Evolutionary conservation across 1,140 invertebrate species (phyloP).

Genomic region (Aricia agestis): DNA sequence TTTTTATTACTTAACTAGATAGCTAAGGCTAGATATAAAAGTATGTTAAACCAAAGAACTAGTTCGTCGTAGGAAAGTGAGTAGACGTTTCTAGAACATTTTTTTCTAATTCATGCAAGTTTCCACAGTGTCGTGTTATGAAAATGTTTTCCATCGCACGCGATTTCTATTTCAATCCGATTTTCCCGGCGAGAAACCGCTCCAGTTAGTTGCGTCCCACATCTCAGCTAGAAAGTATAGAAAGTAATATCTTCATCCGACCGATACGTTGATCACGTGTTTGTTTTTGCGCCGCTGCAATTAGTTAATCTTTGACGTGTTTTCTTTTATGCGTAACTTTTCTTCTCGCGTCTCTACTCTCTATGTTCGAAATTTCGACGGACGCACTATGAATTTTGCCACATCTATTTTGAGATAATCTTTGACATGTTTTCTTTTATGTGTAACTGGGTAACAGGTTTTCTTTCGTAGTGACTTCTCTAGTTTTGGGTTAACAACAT

Average conservation of each 20-base stretch:
- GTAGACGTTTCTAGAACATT: neutral
- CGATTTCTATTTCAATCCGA: conserved; percentile 75
- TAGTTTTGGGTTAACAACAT: too few species aligned
- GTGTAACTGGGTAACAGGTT: too few species aligned
- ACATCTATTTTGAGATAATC: too few species aligned
- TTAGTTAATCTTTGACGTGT: conserved; percentile 3
- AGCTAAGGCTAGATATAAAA: neutral
- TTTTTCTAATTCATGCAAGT: conserved; percentile 30
- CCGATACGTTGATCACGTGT: conserved; percentile 66
- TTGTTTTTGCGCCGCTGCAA: conserved; percentile 35
- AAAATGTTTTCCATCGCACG: conserved; percentile 70
- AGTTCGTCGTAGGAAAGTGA: neutral
- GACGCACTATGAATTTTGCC: too few species aligned
- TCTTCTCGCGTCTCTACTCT: conserved; percentile 24
- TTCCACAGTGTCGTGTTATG: conserved; percentile 62
- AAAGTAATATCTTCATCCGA: conserved; percentile 71
- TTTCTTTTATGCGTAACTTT: conserved; percentile 40
- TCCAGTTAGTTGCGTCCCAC: conserved; percentile 71
- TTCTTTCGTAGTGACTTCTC: too few species aligned
- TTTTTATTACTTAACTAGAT: neutral
- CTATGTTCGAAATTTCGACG: neutral
- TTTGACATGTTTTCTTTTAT: too few species aligned
- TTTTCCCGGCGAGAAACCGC: conserved; percentile 73
- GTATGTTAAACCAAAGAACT: conserved; percentile 1
- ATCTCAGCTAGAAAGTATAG: conserved; percentile 75